Evolutionary conservation across 2,797 vertebrate species (phyloP).

Genomic region (Lepidocolaptes lacrymiger): DNA sequence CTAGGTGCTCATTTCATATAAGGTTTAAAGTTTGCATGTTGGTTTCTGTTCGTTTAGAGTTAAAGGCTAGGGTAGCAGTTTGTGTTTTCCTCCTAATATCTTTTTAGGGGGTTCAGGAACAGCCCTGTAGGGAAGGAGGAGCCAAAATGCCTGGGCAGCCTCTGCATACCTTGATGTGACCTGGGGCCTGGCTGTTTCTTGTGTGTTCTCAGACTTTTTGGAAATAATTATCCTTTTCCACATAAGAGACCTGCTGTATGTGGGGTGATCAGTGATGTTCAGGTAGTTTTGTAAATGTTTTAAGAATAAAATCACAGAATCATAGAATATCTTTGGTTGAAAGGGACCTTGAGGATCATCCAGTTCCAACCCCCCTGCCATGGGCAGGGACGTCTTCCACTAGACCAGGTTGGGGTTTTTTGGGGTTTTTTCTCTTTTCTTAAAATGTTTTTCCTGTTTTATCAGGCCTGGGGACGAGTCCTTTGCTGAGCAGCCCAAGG

Average conservation of each 20-base stretch:
- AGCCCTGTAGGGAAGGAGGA: not conserved
- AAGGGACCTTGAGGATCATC: not conserved
- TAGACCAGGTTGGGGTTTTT: not conserved
- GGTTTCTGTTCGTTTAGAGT: not conserved
- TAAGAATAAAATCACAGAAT: not conserved
- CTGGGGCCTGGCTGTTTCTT: not conserved
- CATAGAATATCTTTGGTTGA: not conserved
- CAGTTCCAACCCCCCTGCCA: not conserved
- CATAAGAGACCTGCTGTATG: not conserved
- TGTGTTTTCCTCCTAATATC: not conserved
- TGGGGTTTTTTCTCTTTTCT: not conserved
- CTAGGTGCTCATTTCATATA: no score
- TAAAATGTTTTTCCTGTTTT: not conserved
- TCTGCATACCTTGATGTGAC: rapidly evolving
- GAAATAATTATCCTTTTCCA: not conserved
- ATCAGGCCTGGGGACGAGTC: not conserved
- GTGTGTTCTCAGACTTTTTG: not conserved
- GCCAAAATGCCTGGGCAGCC: not conserved
- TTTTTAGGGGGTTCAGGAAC: not conserved
- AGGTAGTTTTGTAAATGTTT: not conserved
- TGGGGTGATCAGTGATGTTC: not conserved
- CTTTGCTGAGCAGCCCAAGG: not conserved
- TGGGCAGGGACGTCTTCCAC: not conserved
- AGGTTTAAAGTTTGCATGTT: not conserved
- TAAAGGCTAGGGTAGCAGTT: not conserved